Evolutionary conservation across 2,888 invertebrate genomes (phyloP).

Genomic region (Muschampia plurimacula): DNA sequence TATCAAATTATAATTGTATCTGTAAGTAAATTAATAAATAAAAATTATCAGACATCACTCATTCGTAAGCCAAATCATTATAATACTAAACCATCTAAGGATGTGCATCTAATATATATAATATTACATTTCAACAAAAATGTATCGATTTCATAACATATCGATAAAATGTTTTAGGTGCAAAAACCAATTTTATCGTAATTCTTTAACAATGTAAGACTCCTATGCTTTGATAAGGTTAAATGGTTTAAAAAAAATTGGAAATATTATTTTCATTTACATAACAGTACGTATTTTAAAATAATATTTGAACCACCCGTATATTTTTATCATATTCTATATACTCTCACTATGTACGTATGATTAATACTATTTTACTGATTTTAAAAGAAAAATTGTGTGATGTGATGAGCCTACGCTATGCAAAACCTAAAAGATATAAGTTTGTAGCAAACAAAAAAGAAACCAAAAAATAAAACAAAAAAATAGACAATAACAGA

Average conservation of each 20-base stretch:
- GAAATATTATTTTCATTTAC: constrained; percentile 50
- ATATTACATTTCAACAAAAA: constrained; percentile 42
- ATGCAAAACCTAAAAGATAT: constrained; percentile 46
- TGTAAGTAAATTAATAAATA: constrained; percentile 24
- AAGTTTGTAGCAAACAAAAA: constrained; percentile 49
- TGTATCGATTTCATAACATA: constrained; percentile 37
- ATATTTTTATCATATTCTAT: constrained; percentile 66
- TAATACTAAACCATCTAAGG: constrained; percentile 53
- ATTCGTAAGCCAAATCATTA: constrained; percentile 49
- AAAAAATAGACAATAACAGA: constrained; percentile 83
- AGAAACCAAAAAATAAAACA: constrained; percentile 70
- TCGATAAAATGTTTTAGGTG: constrained; percentile 37
- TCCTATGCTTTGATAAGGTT: constrained; percentile 30
- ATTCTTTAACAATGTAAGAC: constrained; percentile 45
- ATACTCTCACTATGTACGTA: constrained; percentile 76
- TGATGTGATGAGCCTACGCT: constrained; percentile 42
- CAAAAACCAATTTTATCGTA: constrained; percentile 35
- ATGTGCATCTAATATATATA: constrained; percentile 54
- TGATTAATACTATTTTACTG: constrained; percentile 61
- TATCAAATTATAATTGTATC: constrained; percentile 20
- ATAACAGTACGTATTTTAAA: constrained; percentile 56
- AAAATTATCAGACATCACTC: constrained; percentile 49
- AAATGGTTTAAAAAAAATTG: constrained; percentile 48
- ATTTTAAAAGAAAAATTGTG: constrained; percentile 48
- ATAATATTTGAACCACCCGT: constrained; percentile 76